Evolutionary conservation across 2,888 invertebrate species (phyloP).

Genomic region (Xiphydria camelus): DNA sequence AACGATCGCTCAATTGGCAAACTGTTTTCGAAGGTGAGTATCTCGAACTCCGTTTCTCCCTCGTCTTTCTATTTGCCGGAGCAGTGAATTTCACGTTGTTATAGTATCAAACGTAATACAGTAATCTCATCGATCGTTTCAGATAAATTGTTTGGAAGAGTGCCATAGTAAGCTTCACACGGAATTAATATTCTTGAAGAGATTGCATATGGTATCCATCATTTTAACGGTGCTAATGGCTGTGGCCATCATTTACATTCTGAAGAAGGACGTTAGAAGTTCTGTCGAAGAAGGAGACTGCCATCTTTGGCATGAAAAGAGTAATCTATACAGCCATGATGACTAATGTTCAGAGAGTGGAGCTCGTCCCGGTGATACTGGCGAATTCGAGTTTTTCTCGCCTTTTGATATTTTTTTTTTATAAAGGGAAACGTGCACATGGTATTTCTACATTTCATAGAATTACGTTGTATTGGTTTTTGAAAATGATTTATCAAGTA

Average conservation of each 20-base stretch:
- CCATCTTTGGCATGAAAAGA: constrained; percentile 16
- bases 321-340: too few relatives aligned
- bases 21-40: constrained; percentile 45
- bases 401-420: background rate
- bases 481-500: too few relatives aligned
- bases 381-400: constrained; percentile 18
- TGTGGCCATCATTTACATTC: constrained; percentile 55
- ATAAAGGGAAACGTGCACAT: background rate
- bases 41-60: background rate
- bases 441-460: too few relatives aligned
- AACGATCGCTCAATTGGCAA: constrained; percentile 42
- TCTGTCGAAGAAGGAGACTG: constrained; percentile 37
- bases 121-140: constrained; percentile 26
- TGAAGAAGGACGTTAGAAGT: constrained; percentile 54
- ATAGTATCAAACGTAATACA: too few relatives aligned
- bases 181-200: constrained; percentile 60
- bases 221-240: constrained; percentile 57
- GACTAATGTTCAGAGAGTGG: constrained; percentile 5
- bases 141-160: constrained; percentile 58
- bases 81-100: too few relatives aligned
- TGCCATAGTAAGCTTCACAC: constrained; percentile 58
- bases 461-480: too few relatives aligned
- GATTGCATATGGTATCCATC: constrained; percentile 61
- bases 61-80: too few relatives aligned
- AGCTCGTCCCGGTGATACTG: constrained; percentile 21